Evolutionary conservation across 2,113 vertebrate species (phyloP).

Genomic region (Onychorhynchus coronatus): DNA sequence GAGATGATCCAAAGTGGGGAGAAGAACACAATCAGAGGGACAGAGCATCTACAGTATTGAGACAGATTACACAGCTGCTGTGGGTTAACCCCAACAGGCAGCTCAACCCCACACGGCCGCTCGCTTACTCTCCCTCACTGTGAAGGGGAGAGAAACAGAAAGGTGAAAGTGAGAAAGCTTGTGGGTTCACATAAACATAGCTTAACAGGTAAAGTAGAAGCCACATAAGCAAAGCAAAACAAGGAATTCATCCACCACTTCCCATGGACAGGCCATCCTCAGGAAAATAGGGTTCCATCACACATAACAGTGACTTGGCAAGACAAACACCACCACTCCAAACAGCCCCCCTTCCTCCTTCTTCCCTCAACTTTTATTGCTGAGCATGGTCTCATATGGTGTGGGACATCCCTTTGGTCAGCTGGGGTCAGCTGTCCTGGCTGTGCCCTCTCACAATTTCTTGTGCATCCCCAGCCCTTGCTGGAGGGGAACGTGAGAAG

Average conservation of each 20-base stretch:
- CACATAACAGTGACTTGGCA: fast-evolving
- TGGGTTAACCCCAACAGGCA: not conserved
- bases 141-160: not conserved
- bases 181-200: not conserved
- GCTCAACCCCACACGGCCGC: not conserved
- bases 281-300: not conserved
- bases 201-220: not conserved
- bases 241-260: fast-evolving
- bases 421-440: not conserved
- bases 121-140: fast-evolving
- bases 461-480: fast-evolving
- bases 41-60: not conserved
- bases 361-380: not conserved
- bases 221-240: not conserved
- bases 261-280: not conserved
- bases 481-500: fast-evolving
- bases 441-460: not conserved
- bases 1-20: not conserved
- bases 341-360: fast-evolving
- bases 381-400: not conserved
- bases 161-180: not conserved
- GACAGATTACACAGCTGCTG: not conserved
- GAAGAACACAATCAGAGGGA: not conserved
- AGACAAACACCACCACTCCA: fast-evolving
- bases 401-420: not conserved